phyloP scores from a whole-genome alignment of 2,888 invertebrate species.

The Drosophila fulvimacula region DNA sequence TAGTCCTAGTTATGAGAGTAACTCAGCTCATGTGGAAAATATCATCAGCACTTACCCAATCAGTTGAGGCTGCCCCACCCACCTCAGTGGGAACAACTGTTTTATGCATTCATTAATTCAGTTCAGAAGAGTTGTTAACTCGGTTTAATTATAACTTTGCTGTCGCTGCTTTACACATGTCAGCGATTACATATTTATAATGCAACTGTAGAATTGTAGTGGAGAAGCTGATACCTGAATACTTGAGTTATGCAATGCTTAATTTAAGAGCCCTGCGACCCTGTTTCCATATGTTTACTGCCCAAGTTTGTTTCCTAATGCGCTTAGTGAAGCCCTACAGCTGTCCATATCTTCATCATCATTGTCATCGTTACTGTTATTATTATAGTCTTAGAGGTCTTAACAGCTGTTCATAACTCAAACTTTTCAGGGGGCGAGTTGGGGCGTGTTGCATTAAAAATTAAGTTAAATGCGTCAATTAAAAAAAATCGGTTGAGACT shows the following conservation, averaged over 20 bases:
- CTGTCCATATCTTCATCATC: constrained; percentile 22
- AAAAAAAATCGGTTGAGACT: constrained; percentile 38
- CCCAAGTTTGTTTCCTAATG: not conserved
- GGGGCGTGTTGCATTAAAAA: constrained; percentile 60
- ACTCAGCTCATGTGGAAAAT: not conserved
- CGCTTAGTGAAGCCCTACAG: constrained; percentile 41
- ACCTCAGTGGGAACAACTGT: not conserved
- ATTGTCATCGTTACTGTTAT: not conserved
- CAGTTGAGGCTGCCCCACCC: not conserved
- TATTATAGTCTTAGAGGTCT: constrained; percentile 6
- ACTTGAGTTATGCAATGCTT: constrained; percentile 23
- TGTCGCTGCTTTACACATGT: constrained; percentile 22
- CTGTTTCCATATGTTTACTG: not conserved
- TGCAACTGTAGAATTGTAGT: constrained; percentile 3
- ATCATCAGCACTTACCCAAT: not conserved
- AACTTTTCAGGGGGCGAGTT: constrained; percentile 13
- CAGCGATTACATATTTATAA: constrained; percentile 23
- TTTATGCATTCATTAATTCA: constrained; percentile 1
- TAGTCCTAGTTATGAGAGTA: not conserved
- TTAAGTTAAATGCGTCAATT: constrained; percentile 65
- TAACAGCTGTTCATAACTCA: constrained; percentile 50
- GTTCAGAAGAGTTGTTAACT: not conserved
- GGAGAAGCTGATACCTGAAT: constrained; percentile 18
- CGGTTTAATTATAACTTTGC: constrained; percentile 2
- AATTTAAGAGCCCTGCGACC: constrained; percentile 5